phyloP scores from a whole-genome alignment of 23 tunicate species.

The Phallusia fumigata region DNA sequence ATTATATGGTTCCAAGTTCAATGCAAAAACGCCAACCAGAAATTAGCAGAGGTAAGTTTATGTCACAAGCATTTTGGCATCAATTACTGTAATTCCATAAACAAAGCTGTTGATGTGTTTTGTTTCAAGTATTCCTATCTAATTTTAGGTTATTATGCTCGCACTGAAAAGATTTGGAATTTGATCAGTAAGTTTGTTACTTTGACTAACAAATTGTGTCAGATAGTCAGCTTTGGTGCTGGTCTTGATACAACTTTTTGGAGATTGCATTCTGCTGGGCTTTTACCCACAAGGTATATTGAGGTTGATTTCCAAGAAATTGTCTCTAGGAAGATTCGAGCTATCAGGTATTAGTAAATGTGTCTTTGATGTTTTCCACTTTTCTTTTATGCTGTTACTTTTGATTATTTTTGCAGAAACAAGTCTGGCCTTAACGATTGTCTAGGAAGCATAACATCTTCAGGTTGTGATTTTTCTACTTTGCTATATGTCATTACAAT shows the following conservation, averaged over 20 bases:
- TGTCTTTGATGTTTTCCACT: background rate
- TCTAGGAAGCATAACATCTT: background rate
- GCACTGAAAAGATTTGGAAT: constrained; percentile 82
- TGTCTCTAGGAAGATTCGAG: constrained; percentile 46
- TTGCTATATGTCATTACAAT: no score
- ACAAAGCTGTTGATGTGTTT: no score
- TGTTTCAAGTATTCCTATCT: no score
- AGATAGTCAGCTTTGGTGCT: constrained; percentile 88
- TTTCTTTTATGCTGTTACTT: background rate
- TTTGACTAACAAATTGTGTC: constrained; percentile 39
- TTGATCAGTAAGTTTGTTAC: constrained; percentile 47
- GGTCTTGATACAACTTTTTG: constrained; percentile 89
- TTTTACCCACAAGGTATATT: constrained; percentile 33
- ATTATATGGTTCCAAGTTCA: constrained; percentile 55
- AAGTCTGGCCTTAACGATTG: background rate
- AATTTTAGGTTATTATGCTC: constrained; percentile 77
- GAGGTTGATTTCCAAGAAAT: constrained; percentile 87
- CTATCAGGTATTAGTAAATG: constrained; percentile 33
- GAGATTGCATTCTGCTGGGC: constrained; percentile 44
- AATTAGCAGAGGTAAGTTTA: constrained; percentile 63
- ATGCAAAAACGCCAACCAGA: constrained; percentile 68
- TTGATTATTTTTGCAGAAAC: background rate
- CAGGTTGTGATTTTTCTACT: background rate
- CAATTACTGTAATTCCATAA: background rate
- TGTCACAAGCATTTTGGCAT: background rate